Conservation (phyloP, 2,113 vertebrate species). For the Pteruthius melanotis region DNA sequence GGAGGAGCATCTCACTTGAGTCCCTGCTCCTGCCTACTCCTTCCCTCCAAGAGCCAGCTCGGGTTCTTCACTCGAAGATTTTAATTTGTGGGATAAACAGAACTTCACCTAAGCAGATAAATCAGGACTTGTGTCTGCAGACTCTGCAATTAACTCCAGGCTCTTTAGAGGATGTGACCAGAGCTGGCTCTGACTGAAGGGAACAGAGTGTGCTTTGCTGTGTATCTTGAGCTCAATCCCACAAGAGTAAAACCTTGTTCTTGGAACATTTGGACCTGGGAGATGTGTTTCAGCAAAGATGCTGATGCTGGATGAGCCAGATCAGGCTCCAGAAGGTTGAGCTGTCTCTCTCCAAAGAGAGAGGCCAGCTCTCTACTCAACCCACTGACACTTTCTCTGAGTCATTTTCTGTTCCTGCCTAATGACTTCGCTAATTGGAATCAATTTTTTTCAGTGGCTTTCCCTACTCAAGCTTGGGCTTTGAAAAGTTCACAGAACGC, state of each 20-base stretch:
- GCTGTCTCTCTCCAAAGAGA: not conserved
- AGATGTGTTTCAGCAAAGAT: not conserved
- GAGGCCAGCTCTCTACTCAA: not conserved
- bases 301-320: not conserved
- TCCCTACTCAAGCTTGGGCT: not conserved
- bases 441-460: not conserved
- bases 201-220: not conserved
- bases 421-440: conserved; percentile 6
- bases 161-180: not conserved
- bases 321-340: not conserved
- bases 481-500: conserved; percentile 20
- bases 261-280: not conserved
- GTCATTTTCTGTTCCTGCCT: conserved; percentile 5
- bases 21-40: not conserved
- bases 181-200: not conserved
- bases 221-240: not conserved
- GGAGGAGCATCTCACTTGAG: not conserved
- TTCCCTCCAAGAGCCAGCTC: not conserved
- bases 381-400: conserved; percentile 1
- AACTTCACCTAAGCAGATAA: conserved; percentile 3
- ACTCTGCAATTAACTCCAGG: not conserved
- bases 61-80: not conserved
- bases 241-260: not conserved
- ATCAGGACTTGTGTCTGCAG: not conserved
- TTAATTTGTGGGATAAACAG: conserved; percentile 5